A percentile compares a stretch with the other conserved stretches of the same genome.
Conservation (phyloP, 1,140 invertebrate species). For the Trypoxylus dichotomus region DNA sequence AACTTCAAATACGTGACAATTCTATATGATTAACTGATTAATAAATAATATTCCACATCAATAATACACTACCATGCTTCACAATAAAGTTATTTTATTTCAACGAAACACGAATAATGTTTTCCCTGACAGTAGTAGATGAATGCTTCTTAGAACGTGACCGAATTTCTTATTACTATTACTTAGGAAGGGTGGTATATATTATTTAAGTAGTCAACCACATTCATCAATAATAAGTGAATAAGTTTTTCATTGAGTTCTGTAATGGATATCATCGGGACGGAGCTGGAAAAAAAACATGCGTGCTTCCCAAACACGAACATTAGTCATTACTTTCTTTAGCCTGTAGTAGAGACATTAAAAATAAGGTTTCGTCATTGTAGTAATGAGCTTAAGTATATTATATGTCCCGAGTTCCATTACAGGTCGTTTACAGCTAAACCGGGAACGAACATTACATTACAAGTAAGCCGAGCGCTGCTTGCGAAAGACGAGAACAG, state of each 20-base stretch:
- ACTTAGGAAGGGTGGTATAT: neutral
- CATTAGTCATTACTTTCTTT: conserved; percentile 3
- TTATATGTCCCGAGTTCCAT: neutral
- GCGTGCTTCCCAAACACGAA: neutral
- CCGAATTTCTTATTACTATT: neutral
- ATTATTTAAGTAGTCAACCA: neutral
- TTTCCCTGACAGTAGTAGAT: too few relatives aligned
- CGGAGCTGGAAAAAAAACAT: neutral
- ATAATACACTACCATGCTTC: too few relatives aligned
- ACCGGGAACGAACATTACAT: too few relatives aligned
- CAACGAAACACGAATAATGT: too few relatives aligned
- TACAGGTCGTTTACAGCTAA: neutral
- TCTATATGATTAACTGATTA: too few relatives aligned
- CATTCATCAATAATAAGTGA: neutral
- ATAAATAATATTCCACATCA: too few relatives aligned
- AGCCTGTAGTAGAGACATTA: neutral
- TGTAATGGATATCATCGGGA: neutral
- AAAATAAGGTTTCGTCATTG: neutral
- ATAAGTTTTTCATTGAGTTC: neutral
- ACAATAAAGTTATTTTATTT: too few relatives aligned
- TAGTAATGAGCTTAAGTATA: neutral
- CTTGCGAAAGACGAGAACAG: too few relatives aligned
- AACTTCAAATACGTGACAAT: too few relatives aligned
- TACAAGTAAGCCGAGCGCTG: too few relatives aligned
- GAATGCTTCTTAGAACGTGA: neutral